Evolutionary conservation across 2,888 invertebrate species (phyloP).

Genomic region (Parascotia fuliginaria): DNA sequence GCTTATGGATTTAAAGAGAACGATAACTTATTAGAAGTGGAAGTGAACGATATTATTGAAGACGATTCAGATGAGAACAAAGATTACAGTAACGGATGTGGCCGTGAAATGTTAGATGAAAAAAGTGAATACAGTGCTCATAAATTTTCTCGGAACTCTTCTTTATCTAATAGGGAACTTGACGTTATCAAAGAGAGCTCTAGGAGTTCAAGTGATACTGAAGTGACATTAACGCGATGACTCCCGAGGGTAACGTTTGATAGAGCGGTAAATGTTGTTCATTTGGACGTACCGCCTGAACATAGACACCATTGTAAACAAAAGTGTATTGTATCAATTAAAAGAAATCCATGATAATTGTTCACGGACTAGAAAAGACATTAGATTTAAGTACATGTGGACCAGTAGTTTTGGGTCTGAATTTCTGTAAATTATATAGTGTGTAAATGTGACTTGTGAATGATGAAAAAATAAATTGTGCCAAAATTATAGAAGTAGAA

Average conservation of each 20-base stretch:
- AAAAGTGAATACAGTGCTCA: constrained; percentile 76
- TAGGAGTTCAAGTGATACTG: constrained; percentile 83
- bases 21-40: constrained; percentile 78
- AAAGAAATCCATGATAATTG: constrained; percentile 56
- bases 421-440: constrained; percentile 51
- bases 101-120: constrained; percentile 71
- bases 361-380: constrained; percentile 48
- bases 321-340: constrained; percentile 53
- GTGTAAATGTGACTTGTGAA: constrained; percentile 34
- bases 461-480: constrained; percentile 33
- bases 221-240: constrained; percentile 84
- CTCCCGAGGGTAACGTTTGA: constrained; percentile 80
- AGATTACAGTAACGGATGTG: constrained; percentile 63
- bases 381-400: constrained; percentile 63
- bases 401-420: constrained; percentile 71
- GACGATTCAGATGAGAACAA: constrained; percentile 73
- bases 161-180: constrained; percentile 80
- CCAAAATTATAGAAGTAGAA: constrained; percentile 32
- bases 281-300: constrained; percentile 68
- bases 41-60: constrained; percentile 72
- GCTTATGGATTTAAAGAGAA: constrained; percentile 68
- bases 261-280: constrained; percentile 74
- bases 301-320: constrained; percentile 56
- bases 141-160: constrained; percentile 80
- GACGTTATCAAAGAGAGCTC: constrained; percentile 84